Percentiles rank a stretch among this genome's conserved stretches.
Evolutionary conservation across 1,140 invertebrate genomes (phyloP).

Genomic region (Pseudobourletiella spinata): DNA sequence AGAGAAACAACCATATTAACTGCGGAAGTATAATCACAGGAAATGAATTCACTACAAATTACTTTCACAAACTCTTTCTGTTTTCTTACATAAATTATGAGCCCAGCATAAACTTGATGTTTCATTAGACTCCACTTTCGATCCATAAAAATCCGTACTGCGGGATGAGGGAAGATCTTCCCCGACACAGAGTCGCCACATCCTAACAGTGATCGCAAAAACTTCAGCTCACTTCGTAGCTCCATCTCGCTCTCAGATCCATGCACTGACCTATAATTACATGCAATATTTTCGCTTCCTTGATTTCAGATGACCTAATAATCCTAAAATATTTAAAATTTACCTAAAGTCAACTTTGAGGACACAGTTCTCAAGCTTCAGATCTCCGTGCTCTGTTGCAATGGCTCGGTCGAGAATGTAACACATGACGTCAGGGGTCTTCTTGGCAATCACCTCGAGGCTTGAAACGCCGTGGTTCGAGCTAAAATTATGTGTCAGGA

Average conservation of each 20-base stretch:
- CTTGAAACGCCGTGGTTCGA: background rate
- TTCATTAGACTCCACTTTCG: background rate
- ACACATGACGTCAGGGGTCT: background rate
- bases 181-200: background rate
- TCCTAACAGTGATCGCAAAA: background rate
- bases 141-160: background rate
- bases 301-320: too few relatives aligned
- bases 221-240: background rate
- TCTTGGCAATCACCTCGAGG: background rate
- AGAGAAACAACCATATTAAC: slow-evolving; percentile 21
- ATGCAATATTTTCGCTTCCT: too few relatives aligned
- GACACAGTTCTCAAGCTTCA: background rate
- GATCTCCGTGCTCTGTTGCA: background rate
- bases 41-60: background rate
- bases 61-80: too few relatives aligned
- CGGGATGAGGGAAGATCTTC: background rate
- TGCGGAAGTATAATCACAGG: too few relatives aligned
- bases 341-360: background rate
- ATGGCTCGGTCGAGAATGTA: background rate
- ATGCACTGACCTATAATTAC: too few relatives aligned
- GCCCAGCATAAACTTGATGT: background rate
- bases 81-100: background rate
- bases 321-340: background rate
- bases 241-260: too few relatives aligned
- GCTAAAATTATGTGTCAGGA: background rate